Conservation (phyloP, 2,888 invertebrate genomes). For the Melipona beecheii region DNA sequence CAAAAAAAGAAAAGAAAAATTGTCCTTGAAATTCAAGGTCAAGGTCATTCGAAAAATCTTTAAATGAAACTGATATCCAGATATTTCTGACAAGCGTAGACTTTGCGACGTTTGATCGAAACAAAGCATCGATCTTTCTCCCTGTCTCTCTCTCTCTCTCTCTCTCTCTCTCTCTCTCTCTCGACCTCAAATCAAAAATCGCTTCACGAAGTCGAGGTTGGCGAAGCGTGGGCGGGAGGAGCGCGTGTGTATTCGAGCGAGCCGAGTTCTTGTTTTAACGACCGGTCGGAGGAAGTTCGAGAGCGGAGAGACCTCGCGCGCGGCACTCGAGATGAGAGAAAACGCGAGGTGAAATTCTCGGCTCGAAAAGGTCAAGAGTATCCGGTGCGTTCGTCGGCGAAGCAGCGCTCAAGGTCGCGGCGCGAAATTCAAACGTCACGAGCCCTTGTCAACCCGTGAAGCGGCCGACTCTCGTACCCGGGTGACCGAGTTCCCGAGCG, state of each 20-base stretch:
- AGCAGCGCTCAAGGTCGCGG: slow-evolving; percentile 40
- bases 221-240: background rate
- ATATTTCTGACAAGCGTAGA: background rate
- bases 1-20: too few relatives aligned
- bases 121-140: background rate
- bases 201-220: slow-evolving; percentile 32
- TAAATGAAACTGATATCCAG: background rate
- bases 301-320: background rate
- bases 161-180: background rate
- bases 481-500: slow-evolving; percentile 46
- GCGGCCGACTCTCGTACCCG: background rate
- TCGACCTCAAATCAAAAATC: slow-evolving; percentile 55
- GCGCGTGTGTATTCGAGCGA: background rate
- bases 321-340: background rate
- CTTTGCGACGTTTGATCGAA: background rate
- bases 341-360: background rate
- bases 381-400: slow-evolving; percentile 19
- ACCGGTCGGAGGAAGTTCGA: slow-evolving; percentile 3
- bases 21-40: too few relatives aligned
- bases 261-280: slow-evolving; percentile 24
- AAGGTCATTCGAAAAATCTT: background rate
- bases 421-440: slow-evolving; percentile 45
- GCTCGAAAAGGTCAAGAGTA: slow-evolving; percentile 35
- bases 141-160: background rate
- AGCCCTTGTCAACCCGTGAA: slow-evolving; percentile 15